phyloP scores from a whole-genome alignment of 2,113 vertebrate species.

The Grallaria varia region DNA sequence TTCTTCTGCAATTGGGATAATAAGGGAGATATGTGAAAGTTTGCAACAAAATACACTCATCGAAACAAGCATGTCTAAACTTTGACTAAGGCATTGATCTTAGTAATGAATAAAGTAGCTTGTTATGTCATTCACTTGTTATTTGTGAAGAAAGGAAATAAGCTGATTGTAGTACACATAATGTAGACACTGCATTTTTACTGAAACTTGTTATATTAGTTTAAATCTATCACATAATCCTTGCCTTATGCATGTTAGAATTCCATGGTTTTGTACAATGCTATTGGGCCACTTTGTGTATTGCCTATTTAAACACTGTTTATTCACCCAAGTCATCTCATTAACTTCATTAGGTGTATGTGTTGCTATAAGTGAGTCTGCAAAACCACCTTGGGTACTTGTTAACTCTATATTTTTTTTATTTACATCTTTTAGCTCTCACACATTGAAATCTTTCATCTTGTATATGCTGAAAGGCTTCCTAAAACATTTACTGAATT shows the following conservation, averaged over 20 bases:
- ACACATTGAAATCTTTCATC: not conserved
- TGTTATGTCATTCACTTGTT: not conserved
- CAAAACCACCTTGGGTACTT: not conserved
- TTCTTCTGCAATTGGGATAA: not conserved
- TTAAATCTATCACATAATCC: not conserved
- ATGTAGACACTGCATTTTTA: accelerated
- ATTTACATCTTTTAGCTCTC: not conserved
- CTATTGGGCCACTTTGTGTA: not conserved
- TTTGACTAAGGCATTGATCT: not conserved
- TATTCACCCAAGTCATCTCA: not conserved
- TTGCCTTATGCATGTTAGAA: not conserved
- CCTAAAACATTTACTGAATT: not conserved
- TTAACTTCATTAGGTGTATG: not conserved
- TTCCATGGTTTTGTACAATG: not conserved
- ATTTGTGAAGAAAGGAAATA: not conserved
- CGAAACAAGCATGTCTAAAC: not conserved
- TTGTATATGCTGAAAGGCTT: not conserved
- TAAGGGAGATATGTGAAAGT: not conserved
- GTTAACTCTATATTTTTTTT: not conserved
- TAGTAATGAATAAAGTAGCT: not conserved
- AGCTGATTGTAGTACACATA: not conserved
- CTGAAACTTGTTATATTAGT: not conserved
- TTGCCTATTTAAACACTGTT: not conserved
- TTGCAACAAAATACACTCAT: not conserved
- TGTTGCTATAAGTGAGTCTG: not conserved